phyloP scores from a whole-genome alignment of 2,888 invertebrate species.

The Leuctra nigra region DNA sequence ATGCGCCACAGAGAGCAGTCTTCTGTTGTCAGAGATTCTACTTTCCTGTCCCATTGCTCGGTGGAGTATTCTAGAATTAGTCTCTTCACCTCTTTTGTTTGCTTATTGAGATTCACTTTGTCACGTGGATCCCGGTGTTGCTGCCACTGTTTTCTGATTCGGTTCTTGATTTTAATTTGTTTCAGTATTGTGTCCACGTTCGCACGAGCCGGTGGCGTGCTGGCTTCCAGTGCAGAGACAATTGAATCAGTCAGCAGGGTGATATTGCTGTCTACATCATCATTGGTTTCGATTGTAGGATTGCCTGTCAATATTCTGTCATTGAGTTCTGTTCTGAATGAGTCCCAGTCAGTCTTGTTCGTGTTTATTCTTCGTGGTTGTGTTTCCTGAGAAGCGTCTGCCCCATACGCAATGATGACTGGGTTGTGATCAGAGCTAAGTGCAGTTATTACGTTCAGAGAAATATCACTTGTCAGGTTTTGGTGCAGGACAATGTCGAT shows the following conservation, averaged over 20 bases:
- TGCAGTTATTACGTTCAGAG: background rate
- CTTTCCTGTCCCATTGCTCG: background rate
- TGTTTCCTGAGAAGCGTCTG: background rate
- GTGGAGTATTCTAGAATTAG: background rate
- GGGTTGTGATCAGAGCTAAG: conserved; percentile 1
- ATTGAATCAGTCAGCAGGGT: background rate
- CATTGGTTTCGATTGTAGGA: background rate
- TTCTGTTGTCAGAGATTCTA: background rate
- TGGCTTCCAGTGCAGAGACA: background rate
- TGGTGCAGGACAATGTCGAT: background rate
- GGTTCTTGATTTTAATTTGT: background rate
- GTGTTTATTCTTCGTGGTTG: background rate
- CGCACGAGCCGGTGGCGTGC: background rate
- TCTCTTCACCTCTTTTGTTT: background rate
- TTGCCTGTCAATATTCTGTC: background rate
- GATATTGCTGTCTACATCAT: background rate
- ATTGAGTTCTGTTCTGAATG: background rate
- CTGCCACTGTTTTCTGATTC: background rate
- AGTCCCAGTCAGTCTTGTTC: background rate
- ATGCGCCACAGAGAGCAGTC: background rate
- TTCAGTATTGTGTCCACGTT: background rate
- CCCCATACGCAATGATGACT: background rate
- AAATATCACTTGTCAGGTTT: background rate
- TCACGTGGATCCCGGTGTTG: background rate
- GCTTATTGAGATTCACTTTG: background rate